These are phyloP conservation scores for Motacilla tschutschensis DNA, from an alignment of 2,113 vertebrate genomes.

Conservation along the genomic window DNA sequence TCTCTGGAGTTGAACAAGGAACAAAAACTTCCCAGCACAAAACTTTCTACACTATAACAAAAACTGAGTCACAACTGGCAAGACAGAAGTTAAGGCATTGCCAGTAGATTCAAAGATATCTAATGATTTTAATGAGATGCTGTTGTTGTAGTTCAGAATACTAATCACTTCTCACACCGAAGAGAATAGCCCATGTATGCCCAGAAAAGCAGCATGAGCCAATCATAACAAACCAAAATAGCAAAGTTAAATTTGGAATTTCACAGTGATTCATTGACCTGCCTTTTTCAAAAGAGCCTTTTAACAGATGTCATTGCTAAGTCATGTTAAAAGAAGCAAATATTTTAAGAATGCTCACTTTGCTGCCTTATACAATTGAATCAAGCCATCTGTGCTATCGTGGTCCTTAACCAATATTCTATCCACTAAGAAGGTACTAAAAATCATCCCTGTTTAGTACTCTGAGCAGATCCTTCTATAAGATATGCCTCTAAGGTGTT, in stretches of 20 bases:
- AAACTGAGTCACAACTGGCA: not conserved
- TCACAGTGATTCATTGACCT: slow-evolving; percentile 37
- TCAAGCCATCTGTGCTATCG: slow-evolving; percentile 13
- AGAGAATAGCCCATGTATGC: not conserved
- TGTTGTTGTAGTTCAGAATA: not conserved
- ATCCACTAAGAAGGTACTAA: not conserved
- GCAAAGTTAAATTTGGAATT: slow-evolving; percentile 27
- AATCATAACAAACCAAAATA: slow-evolving; percentile 8
- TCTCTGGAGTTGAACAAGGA: not conserved
- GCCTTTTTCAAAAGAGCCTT: slow-evolving; percentile 9
- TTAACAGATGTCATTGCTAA: slow-evolving; percentile 10
- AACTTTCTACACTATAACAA: not conserved
- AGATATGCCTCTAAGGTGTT: not conserved
- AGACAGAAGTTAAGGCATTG: not conserved
- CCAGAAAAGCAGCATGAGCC: slow-evolving; percentile 22
- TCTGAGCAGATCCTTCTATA: not conserved
- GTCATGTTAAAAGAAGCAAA: not conserved
- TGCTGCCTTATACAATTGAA: not conserved
- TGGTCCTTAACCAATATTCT: not conserved
- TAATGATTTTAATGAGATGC: slow-evolving; percentile 18
- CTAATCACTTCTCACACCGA: slow-evolving; percentile 12
- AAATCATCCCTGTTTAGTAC: not conserved
- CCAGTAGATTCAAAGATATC: not conserved
- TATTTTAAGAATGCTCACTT: slow-evolving; percentile 48
- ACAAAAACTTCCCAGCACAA: not conserved